Percentiles rank a stretch among this genome's conserved stretches.
phyloP scores from a whole-genome alignment of 1,140 invertebrate species.

The Heliothis subflexa region DNA sequence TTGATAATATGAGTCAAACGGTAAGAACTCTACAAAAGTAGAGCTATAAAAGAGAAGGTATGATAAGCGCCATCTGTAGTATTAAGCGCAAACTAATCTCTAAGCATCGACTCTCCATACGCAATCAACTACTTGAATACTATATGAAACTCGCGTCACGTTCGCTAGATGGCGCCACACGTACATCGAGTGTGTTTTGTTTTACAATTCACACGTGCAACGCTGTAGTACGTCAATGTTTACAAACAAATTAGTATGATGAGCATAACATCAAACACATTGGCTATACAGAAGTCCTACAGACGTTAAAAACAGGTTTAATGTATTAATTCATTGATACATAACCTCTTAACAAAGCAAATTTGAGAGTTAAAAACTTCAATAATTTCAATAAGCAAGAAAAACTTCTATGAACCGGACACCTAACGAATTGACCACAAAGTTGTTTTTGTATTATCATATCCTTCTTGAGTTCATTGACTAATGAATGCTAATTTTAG shows the following conservation, averaged over 20 bases:
- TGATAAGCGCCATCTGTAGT: background rate
- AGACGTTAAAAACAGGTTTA: background rate
- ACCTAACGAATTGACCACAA: too few relatives aligned
- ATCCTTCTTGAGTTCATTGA: too few relatives aligned
- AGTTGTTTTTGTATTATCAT: too few relatives aligned
- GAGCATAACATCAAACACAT: background rate
- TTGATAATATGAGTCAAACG: too few relatives aligned
- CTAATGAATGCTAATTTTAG: too few relatives aligned
- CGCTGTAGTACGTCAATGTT: conserved; percentile 12
- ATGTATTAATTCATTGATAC: background rate
- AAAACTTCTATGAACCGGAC: too few relatives aligned
- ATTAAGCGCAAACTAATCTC: background rate
- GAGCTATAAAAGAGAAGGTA: background rate
- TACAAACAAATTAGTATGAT: conserved; percentile 34
- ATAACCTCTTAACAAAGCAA: too few relatives aligned
- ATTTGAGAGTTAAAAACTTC: too few relatives aligned
- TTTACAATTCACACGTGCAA: conserved; percentile 15
- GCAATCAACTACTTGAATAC: conserved; percentile 24
- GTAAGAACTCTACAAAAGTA: background rate
- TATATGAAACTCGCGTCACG: background rate
- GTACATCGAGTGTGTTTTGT: background rate
- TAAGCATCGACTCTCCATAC: background rate
- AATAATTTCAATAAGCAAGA: too few relatives aligned
- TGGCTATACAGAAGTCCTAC: background rate
- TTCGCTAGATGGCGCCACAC: conserved; percentile 22